A percentile compares a stretch with the other conserved stretches of the same genome.
These are phyloP conservation scores for Valencia hispanica DNA, from an alignment of 2,797 vertebrate species.

Conservation along the genomic window DNA sequence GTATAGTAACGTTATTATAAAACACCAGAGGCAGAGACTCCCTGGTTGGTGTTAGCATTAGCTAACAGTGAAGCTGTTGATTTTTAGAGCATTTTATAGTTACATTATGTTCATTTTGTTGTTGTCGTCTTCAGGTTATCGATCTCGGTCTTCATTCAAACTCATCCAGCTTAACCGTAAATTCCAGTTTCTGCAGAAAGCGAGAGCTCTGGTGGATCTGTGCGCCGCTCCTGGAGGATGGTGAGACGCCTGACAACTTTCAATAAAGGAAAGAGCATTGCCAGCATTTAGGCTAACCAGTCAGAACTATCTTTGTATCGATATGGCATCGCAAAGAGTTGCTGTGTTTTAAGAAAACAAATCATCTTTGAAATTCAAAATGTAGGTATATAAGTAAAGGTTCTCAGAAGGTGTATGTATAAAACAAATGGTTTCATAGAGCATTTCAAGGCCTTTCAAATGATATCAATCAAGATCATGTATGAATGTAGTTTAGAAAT, in stretches of 20 bases:
- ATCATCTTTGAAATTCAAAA: too few species aligned
- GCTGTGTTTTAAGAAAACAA: too few species aligned
- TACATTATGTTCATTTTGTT: rapidly evolving
- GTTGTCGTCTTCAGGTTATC: conserved; percentile 84
- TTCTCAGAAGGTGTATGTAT: too few species aligned
- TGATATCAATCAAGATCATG: too few species aligned
- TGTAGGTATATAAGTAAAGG: too few species aligned
- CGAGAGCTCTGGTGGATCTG: conserved; percentile 90
- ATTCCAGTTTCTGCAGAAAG: conserved; percentile 94
- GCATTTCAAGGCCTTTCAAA: too few species aligned
- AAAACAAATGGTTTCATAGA: too few species aligned
- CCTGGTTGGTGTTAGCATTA: conserved; percentile 14
- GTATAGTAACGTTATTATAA: conserved; percentile 59
- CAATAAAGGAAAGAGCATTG: too few species aligned
- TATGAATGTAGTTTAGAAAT: too few species aligned
- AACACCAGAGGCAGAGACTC: neutral
- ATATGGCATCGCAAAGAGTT: too few species aligned
- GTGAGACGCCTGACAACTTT: conserved; percentile 73
- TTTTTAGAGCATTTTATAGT: neutral
- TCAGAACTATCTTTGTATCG: too few species aligned
- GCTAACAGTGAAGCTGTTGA: neutral
- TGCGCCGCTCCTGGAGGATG: conserved; percentile 96
- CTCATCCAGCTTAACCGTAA: conserved; percentile 96
- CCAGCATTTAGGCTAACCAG: too few species aligned
- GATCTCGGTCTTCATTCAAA: conserved; percentile 98